Percentiles rank a stretch among this genome's conserved stretches.
These are phyloP conservation scores for Poeciliopsis gracilis DNA, from an alignment of 2,797 vertebrate genomes.

Conservation along the genomic window DNA sequence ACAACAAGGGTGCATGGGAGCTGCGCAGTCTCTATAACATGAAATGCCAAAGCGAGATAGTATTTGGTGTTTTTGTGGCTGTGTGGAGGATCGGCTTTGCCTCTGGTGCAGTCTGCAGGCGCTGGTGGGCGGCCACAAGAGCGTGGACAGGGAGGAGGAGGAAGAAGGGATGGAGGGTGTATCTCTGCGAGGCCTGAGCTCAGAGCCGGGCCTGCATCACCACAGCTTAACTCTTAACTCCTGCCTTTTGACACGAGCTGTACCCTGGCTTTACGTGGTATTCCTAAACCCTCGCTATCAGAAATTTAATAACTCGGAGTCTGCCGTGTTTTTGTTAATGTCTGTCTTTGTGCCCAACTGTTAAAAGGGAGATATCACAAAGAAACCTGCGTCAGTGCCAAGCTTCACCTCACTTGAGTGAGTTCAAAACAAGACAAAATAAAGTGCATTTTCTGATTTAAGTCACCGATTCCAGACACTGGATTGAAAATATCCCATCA, in stretches of 20 bases:
- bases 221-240: slow-evolving; percentile 72
- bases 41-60: slow-evolving; percentile 34
- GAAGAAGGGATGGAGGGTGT: background rate
- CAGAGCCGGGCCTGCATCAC: slow-evolving; percentile 60
- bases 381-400: slow-evolving; percentile 34
- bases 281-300: slow-evolving; percentile 68
- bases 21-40: slow-evolving; percentile 44
- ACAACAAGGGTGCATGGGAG: slow-evolving; percentile 39
- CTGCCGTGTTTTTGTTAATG: slow-evolving; percentile 67
- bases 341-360: slow-evolving; percentile 64
- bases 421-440: slow-evolving; percentile 19
- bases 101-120: slow-evolving; percentile 59
- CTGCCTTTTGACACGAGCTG: slow-evolving; percentile 71
- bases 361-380: slow-evolving; percentile 53
- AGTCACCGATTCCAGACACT: background rate
- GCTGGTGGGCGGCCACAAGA: slow-evolving; percentile 51
- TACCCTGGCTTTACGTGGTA: slow-evolving; percentile 63
- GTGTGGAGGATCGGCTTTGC: slow-evolving; percentile 69
- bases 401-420: slow-evolving; percentile 42
- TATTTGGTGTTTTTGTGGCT: slow-evolving; percentile 69
- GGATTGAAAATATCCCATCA: background rate
- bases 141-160: slow-evolving; percentile 31
- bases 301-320: slow-evolving; percentile 70
- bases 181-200: slow-evolving; percentile 59
- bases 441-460: background rate